phyloP scores from a whole-genome alignment of 1,140 invertebrate genomes.

The Pseudachorutes palmiensis region DNA sequence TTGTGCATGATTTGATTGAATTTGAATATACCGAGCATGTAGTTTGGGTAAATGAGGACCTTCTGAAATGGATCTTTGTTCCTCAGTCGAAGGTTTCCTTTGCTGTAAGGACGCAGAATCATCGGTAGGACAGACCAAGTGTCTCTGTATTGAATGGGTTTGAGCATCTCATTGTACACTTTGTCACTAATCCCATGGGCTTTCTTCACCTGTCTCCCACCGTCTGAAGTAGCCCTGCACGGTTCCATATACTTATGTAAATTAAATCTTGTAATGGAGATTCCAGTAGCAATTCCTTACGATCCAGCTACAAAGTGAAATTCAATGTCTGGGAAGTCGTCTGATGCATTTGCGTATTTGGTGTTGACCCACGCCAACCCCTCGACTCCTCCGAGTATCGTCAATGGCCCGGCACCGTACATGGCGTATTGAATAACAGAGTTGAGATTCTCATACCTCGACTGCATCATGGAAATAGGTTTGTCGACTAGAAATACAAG shows the following conservation, averaged over 20 bases:
- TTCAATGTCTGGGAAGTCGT: slow-evolving; percentile 85
- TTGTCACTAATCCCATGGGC: slow-evolving; percentile 58
- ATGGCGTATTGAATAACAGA: slow-evolving; percentile 68
- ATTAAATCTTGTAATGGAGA: background rate
- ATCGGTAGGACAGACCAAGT: slow-evolving; percentile 61
- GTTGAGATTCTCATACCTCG: slow-evolving; percentile 64
- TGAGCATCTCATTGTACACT: slow-evolving; percentile 39
- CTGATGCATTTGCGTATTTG: slow-evolving; percentile 69
- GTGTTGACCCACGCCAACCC: slow-evolving; percentile 86
- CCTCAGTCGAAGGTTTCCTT: slow-evolving; percentile 54
- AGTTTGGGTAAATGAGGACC: slow-evolving; percentile 37
- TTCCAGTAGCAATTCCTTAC: slow-evolving; percentile 19
- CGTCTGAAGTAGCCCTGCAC: slow-evolving; percentile 65
- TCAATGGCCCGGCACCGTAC: slow-evolving; percentile 71
- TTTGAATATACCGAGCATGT: slow-evolving; percentile 32
- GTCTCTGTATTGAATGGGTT: slow-evolving; percentile 43
- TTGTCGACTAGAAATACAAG: slow-evolving; percentile 71
- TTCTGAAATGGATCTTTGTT: slow-evolving; percentile 35
- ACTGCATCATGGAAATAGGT: slow-evolving; percentile 69
- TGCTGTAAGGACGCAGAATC: slow-evolving; percentile 64
- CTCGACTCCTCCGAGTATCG: slow-evolving; percentile 81
- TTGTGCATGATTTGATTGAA: background rate
- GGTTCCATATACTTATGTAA: too few relatives aligned
- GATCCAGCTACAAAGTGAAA: slow-evolving; percentile 87
- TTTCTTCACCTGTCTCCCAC: slow-evolving; percentile 69